A percentile compares a stretch with the other conserved stretches of the same genome.
These are phyloP conservation scores for Abscondita cerata DNA, from an alignment of 2,888 invertebrate species.

Conservation along the genomic window DNA sequence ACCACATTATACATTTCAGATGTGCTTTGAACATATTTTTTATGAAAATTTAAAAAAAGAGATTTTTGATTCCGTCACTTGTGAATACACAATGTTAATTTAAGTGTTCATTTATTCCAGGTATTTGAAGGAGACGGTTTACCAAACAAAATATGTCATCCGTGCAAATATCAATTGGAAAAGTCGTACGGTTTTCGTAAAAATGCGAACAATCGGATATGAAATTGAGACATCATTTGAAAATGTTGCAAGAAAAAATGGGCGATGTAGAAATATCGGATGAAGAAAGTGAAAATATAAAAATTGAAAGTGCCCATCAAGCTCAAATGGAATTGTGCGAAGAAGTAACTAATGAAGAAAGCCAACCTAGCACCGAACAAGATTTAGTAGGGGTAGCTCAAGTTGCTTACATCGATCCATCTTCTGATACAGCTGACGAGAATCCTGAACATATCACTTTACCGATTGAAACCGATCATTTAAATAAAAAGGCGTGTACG, in stretches of 20 bases:
- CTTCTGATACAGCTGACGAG: conserved; percentile 50
- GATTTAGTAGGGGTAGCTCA: conserved; percentile 56
- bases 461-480: conserved; percentile 49
- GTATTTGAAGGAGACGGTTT: conserved; percentile 68
- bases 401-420: conserved; percentile 55
- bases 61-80: too few relatives aligned
- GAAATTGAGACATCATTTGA: conserved; percentile 71
- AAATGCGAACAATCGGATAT: conserved; percentile 73
- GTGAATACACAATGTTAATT: too few relatives aligned
- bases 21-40: too few relatives aligned
- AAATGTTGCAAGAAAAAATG: conserved; percentile 61
- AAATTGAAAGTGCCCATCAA: conserved; percentile 24
- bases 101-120: too few relatives aligned
- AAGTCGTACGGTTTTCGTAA: conserved; percentile 76
- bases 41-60: too few relatives aligned
- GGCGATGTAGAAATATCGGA: conserved; percentile 45
- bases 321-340: neutral
- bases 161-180: conserved; percentile 74
- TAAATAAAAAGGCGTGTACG: conserved; percentile 56
- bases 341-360: conserved; percentile 14
- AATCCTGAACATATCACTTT: conserved; percentile 63
- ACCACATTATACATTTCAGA: too few relatives aligned
- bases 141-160: conserved; percentile 73
- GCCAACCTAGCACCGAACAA: conserved; percentile 50
- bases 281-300: conserved; percentile 41